Base-by-base conservation (phyloP, 2,797 vertebrate species). In the Mallotus villosus region DNA sequence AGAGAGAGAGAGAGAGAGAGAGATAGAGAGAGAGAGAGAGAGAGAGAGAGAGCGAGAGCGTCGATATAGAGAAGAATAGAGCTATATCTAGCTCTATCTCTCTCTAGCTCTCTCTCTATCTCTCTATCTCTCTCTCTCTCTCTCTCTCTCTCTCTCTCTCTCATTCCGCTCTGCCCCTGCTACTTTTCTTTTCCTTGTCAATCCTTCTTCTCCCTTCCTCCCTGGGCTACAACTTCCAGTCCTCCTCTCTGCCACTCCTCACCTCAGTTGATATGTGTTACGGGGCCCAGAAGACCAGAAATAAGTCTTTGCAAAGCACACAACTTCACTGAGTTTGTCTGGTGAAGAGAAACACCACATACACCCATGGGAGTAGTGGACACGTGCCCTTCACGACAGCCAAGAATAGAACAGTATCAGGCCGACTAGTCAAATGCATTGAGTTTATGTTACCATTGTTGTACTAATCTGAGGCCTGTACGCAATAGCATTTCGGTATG, bases 291-390 rank as follows among this genome's bases (percentile, higher is more conserved):
- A 27, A 53, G 41, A 32, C n/a, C 19, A n/a, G 53, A 68, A 32
- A 59, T 68, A 58, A 58, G 17, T 68, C 11, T 37, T 68, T 5
- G 19, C 53, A 22, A 59, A 68, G 51, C 70, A 34, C 21, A 60
- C 37, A 34, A 24, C 62, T 16, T 32, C 62, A 19, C 61, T 58
- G 29, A 65, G 60, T 63, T 22, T 64, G 62, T 57, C 32, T 22
- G 21, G 29, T 62, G 51, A 34, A 65, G 59, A 53, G 59, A 53
- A 63, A 51, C 24, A 72, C 53, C 62, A 65, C 24, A 34, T 34
- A 12, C 59, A 51, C 69, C 24, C 34, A 55, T 1, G 11, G n/a
- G 63, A 65, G 32, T 5, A 65, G n/a, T 2, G 24, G 21, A 16
- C 37, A 65, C 4, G 21, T 49, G 63, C 9, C 5, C 37, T 24